Percentiles rank a stretch among this genome's conserved stretches.
phyloP scores from a whole-genome alignment of 2,797 vertebrate genomes.

The Cirrhinus molitorella region DNA sequence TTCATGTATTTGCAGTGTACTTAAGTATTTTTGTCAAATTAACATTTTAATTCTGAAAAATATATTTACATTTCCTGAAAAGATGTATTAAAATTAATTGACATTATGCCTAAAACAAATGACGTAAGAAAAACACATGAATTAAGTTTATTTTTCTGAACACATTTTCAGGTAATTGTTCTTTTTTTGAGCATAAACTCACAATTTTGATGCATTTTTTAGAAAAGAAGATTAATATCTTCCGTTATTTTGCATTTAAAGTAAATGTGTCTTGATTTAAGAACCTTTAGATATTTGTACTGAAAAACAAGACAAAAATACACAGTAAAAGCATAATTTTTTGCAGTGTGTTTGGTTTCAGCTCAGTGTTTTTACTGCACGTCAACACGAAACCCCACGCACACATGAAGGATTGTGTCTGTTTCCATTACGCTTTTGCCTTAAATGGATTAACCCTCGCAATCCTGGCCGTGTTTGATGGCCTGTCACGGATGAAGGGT shows the following conservation, averaged over 20 bases:
- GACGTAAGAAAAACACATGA: too few relatives aligned
- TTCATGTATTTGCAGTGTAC: too few relatives aligned
- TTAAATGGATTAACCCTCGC: background rate
- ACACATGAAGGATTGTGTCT: background rate
- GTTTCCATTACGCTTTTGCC: background rate
- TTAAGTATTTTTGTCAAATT: too few relatives aligned
- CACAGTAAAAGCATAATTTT: background rate
- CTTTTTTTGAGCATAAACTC: background rate
- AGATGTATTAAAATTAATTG: background rate
- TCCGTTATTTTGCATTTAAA: too few relatives aligned
- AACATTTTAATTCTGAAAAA: too few relatives aligned
- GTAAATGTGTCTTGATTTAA: background rate
- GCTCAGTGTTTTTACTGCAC: too few relatives aligned
- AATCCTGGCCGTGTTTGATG: background rate
- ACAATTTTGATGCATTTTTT: background rate
- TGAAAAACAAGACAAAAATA: background rate
- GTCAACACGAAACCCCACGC: background rate
- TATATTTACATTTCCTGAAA: background rate
- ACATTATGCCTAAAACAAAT: background rate
- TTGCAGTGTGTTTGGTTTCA: too few relatives aligned
- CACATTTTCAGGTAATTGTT: too few relatives aligned
- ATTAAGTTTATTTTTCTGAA: too few relatives aligned
- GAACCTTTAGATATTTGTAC: background rate
- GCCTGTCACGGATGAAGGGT: too few relatives aligned
- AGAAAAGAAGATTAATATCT: background rate